Base-by-base conservation (phyloP, 2,888 invertebrate species). In the Heliconius erato region DNA sequence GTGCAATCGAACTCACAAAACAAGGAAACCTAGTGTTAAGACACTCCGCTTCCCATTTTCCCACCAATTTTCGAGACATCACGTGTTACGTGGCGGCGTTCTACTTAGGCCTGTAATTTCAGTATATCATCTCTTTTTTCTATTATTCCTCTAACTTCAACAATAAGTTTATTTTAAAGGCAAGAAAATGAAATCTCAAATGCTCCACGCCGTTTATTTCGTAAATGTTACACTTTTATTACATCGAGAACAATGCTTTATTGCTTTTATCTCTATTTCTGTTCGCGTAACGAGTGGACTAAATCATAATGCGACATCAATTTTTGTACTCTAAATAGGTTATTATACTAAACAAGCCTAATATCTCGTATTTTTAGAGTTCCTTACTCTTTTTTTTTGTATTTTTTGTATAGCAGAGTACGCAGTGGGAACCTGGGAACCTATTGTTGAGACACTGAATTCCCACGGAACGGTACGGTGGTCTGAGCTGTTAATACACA, bases 211-310 rank as follows among this genome's bases (percentile, higher is more conserved):
- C 84, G 84, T 84, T 83, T 84, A 84, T 84, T 83, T 84, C 76
- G 78, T 83, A 84, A 84, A 84, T 84, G 84, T 83, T 84, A 84
- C 83, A 84, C 84, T 84, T 84, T 84, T 84, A 84, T 84, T 83
- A 80, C 84, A 79, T 80, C 74, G 84, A 80, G 84, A 83, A 84
- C 84, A 84, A 84, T 84, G 80, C 84, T 84, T 84, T 84, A 84
- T 84, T 82, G 83, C 80, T 72, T 82, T 83, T 84, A 84, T 84
- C 83, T 84, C 79, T 71, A 78, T 74, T 78, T 82, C 80, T 76
- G 63, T 76, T 72, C 69, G 76, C 63, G 82, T 74, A 74, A 81
- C 44, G 74, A 71, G 74, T 79, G 49, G 35, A 84, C 63, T 74
- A 82, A 80, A 80, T 74, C 77, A 81, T 77, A 68, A 40, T 26